A percentile compares a stretch with the other conserved stretches of the same genome.
Evolutionary conservation across 2,797 vertebrate species (phyloP).

Genomic region (Menidia menidia): DNA sequence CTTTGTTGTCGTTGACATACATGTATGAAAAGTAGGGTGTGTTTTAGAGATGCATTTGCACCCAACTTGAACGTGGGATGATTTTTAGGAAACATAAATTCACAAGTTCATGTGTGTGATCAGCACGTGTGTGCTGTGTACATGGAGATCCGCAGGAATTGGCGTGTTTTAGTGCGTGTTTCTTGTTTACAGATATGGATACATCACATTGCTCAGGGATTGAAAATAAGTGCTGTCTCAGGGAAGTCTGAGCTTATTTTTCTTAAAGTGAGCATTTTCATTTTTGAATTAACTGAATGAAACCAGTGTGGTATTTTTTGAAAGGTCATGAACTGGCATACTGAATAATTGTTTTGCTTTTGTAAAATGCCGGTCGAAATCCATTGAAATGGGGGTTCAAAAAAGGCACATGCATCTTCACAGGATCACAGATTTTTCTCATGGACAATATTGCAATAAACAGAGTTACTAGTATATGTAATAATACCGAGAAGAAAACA

Average conservation of each 20-base stretch:
- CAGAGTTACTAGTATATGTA: conserved; percentile 26
- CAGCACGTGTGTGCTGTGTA: conserved; percentile 7
- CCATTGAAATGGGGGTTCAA: conserved; percentile 30
- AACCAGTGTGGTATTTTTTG: conserved; percentile 39
- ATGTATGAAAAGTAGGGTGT: conserved; percentile 33
- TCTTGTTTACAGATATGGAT: conserved; percentile 13
- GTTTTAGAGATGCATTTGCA: conserved; percentile 6
- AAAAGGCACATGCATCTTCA: no score
- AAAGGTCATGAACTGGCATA: conserved; percentile 61
- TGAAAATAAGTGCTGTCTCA: conserved; percentile 30
- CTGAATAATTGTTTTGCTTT: conserved; percentile 56
- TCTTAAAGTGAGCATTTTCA: conserved; percentile 64
- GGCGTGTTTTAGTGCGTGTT: conserved; percentile 23
- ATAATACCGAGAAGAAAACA: background rate
- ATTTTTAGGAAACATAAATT: conserved; percentile 30
- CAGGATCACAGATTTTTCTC: conserved; percentile 23
- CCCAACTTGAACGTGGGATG: background rate
- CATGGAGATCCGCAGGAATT: conserved; percentile 32
- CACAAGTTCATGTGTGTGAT: conserved; percentile 12
- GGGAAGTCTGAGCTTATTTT: conserved; percentile 43
- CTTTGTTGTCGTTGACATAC: conserved; percentile 38
- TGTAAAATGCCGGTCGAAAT: conserved; percentile 43
- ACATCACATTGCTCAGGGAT: conserved; percentile 24
- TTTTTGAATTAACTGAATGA: conserved; percentile 61
- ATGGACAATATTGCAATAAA: conserved; percentile 37